Conservation (phyloP, 2,888 invertebrate species). For the Ptycholaimellus sp. region DNA sequence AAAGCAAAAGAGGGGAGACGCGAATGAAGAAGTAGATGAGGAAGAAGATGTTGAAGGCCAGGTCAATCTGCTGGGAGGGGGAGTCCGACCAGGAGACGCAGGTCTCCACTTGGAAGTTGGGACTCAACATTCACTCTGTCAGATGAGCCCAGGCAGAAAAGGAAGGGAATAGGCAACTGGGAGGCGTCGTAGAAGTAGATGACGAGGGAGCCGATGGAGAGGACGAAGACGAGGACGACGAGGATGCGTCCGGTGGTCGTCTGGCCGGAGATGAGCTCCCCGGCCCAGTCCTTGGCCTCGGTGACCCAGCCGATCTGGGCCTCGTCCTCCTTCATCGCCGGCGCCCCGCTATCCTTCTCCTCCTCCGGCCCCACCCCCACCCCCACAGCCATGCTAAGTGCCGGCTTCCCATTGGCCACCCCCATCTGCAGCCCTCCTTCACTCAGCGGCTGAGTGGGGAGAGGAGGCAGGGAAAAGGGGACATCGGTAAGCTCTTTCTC, state of each 20-base stretch:
- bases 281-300: slow-evolving; percentile 99
- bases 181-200: slow-evolving; percentile 99
- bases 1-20: slow-evolving; percentile 38
- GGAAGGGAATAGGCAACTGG: slow-evolving; percentile 38
- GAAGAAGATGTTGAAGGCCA: slow-evolving; percentile 99
- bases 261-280: slow-evolving; percentile 98
- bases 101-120: slow-evolving; percentile 50
- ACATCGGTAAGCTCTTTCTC: too few relatives aligned
- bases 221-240: slow-evolving; percentile 95
- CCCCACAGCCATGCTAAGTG: slow-evolving; percentile 4
- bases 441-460: too few relatives aligned
- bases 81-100: slow-evolving; percentile 98
- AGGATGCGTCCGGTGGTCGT: slow-evolving; percentile 95
- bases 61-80: slow-evolving; percentile 99
- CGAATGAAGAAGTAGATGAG: slow-evolving; percentile 99
- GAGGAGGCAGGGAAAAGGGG: too few relatives aligned
- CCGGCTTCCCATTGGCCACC: slow-evolving; percentile 2
- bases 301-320: slow-evolving; percentile 74
- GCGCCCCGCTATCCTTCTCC: slow-evolving; percentile 6
- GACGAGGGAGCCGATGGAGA: slow-evolving; percentile 98
- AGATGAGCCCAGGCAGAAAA: slow-evolving; percentile 1
- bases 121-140: slow-evolving; percentile 31
- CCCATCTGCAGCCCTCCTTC: too few relatives aligned
- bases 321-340: slow-evolving; percentile 20
- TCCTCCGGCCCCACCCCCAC: slow-evolving; percentile 7